phyloP scores from a whole-genome alignment of 2,888 invertebrate species.

The Seira sanloemensis region DNA sequence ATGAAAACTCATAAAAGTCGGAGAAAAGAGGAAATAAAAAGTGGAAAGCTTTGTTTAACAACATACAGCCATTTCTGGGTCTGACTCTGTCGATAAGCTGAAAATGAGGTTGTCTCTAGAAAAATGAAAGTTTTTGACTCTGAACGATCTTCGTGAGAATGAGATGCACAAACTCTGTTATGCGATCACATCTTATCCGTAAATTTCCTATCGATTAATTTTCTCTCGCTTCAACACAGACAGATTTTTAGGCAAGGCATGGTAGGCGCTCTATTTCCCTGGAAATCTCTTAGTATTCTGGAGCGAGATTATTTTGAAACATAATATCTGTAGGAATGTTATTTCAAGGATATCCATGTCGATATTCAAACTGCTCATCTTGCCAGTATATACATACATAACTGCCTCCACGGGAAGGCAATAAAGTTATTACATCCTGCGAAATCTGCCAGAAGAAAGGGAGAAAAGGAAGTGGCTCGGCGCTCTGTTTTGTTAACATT shows the following conservation, averaged over 20 bases:
- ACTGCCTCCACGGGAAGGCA: constrained; percentile 44
- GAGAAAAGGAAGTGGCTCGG: constrained; percentile 10
- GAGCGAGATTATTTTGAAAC: not conserved
- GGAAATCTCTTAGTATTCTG: not conserved
- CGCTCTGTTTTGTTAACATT: constrained; percentile 5
- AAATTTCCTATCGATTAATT: not conserved
- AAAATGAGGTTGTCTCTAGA: constrained; percentile 35
- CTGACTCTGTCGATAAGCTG: constrained; percentile 16
- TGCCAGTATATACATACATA: too few relatives aligned
- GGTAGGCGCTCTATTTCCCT: not conserved
- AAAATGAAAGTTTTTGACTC: constrained; percentile 12
- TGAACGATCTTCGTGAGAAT: not conserved
- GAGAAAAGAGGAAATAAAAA: constrained; percentile 3
- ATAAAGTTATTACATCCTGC: constrained; percentile 62
- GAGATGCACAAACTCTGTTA: not conserved
- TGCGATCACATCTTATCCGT: not conserved
- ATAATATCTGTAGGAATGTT: not conserved
- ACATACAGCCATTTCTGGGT: too few relatives aligned
- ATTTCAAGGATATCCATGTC: not conserved
- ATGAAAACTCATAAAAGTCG: constrained; percentile 21
- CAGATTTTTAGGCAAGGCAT: not conserved
- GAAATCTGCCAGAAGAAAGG: constrained; percentile 31
- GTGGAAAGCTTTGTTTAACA: constrained; percentile 9
- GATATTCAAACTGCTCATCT: not conserved
- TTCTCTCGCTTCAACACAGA: not conserved